Evolutionary conservation across 2,888 invertebrate species (phyloP).

Genomic region (Rhingia campestris): DNA sequence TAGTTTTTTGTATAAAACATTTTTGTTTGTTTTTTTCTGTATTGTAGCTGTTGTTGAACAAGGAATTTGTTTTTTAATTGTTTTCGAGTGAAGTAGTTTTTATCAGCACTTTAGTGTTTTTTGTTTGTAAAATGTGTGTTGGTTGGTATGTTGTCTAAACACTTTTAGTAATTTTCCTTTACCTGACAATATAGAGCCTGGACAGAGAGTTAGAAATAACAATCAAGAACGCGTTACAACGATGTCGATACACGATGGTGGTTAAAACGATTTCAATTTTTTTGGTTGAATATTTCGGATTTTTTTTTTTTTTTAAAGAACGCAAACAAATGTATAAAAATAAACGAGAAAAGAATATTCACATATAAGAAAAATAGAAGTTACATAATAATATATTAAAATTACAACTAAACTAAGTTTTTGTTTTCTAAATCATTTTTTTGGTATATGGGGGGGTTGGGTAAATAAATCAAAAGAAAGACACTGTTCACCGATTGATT

Average conservation of each 20-base stretch:
- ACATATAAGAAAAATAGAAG: constrained; percentile 72
- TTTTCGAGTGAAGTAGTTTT: constrained; percentile 27
- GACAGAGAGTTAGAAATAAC: constrained; percentile 75
- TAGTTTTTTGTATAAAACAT: constrained; percentile 37
- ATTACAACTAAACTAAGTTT: constrained; percentile 66
- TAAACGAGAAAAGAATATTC: constrained; percentile 70
- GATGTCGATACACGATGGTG: constrained; percentile 50
- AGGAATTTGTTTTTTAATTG: constrained; percentile 26
- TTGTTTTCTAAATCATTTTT: neutral
- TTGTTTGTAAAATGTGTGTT: constrained; percentile 67
- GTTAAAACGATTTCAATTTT: constrained; percentile 38
- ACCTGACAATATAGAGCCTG: constrained; percentile 83
- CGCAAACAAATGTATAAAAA: constrained; percentile 62
- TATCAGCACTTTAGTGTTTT: constrained; percentile 62
- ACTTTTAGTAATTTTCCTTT: constrained; percentile 77
- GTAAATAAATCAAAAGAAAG: constrained; percentile 21
- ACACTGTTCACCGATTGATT: constrained; percentile 38
- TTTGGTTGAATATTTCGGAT: constrained; percentile 26
- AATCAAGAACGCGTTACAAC: constrained; percentile 63
- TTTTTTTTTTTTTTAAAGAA: constrained; percentile 54
- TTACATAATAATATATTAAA: constrained; percentile 55
- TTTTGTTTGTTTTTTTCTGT: constrained; percentile 10
- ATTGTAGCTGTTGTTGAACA: constrained; percentile 33
- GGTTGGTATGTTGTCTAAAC: constrained; percentile 58
- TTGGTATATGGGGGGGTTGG: constrained; percentile 15